These are phyloP conservation scores for Xenotilapia longispinis DNA, from an alignment of 2,113 vertebrate genomes.

Conservation along the genomic window DNA sequence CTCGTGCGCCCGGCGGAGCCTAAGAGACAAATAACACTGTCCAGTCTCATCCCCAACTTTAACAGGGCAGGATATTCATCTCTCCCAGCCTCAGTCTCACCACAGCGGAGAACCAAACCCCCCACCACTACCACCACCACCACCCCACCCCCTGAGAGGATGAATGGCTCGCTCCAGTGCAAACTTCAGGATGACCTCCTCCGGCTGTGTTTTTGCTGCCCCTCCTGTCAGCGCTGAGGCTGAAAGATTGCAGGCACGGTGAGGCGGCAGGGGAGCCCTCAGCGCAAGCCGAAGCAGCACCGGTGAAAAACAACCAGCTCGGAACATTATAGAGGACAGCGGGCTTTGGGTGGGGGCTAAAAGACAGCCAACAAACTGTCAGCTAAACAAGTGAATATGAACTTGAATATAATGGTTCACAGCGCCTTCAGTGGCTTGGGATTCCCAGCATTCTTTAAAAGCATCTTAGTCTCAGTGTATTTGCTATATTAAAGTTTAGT, in stretches of 20 bases:
- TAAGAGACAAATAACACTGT: constrained; percentile 37
- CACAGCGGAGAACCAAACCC: background rate
- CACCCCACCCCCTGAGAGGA: background rate
- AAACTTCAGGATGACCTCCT: constrained; percentile 46
- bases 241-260: constrained; percentile 13
- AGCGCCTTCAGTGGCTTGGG: background rate
- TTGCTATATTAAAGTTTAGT: background rate
- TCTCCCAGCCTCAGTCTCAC: background rate
- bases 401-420: background rate
- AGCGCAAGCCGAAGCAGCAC: background rate
- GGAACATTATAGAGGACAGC: background rate
- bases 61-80: constrained; percentile 34
- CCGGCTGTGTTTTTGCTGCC: constrained; percentile 26
- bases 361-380: background rate
- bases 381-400: background rate
- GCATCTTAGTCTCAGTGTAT: background rate
- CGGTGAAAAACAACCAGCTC: background rate
- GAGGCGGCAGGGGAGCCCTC: background rate
- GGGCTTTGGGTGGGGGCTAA: background rate
- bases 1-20: constrained; percentile 1
- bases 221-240: constrained; percentile 17
- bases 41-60: constrained; percentile 13
- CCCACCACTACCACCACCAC: background rate
- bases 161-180: constrained; percentile 23
- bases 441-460: background rate